phyloP scores from a whole-genome alignment of 2,888 invertebrate genomes.

The Leptinotarsa rubiginosa region DNA sequence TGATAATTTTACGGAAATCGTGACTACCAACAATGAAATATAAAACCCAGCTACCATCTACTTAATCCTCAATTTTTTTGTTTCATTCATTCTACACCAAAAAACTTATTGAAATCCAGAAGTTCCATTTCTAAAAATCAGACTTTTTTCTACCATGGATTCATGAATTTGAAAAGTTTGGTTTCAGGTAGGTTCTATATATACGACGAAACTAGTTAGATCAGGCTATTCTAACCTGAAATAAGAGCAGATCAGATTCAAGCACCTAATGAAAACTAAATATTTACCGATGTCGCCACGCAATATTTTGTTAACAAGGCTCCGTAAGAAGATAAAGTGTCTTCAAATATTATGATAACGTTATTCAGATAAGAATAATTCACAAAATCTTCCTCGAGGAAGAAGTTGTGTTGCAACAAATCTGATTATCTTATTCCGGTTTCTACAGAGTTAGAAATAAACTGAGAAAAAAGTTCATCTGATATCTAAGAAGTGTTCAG shows the following conservation, averaged over 20 bases:
- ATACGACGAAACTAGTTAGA: too few species aligned
- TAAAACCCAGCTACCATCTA: too few species aligned
- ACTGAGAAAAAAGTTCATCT: background rate
- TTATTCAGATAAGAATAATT: slow-evolving; percentile 21
- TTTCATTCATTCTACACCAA: too few species aligned
- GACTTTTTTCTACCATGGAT: too few species aligned
- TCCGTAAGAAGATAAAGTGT: slow-evolving; percentile 26
- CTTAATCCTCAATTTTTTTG: too few species aligned
- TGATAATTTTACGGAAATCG: too few species aligned
- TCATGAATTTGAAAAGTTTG: too few species aligned
- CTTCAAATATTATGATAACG: slow-evolving; percentile 22
- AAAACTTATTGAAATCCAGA: too few species aligned
- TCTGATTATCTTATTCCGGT: slow-evolving; percentile 17
- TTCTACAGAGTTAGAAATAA: background rate
- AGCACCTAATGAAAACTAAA: slow-evolving; percentile 18
- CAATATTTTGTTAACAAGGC: slow-evolving; percentile 6
- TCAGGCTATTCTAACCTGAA: too few species aligned
- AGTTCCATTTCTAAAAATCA: too few species aligned
- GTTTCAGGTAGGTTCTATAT: too few species aligned
- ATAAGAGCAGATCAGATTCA: background rate
- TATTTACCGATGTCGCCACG: slow-evolving; percentile 24
- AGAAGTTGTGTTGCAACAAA: background rate
- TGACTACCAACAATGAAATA: too few species aligned
- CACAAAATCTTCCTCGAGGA: slow-evolving; percentile 3
- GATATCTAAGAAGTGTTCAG: background rate